Evolutionary conservation across 2,113 vertebrate species (phyloP), one percentile per base, ranked within the genome.

Genomic region (Heterotilapia buettikoferi): DNA sequence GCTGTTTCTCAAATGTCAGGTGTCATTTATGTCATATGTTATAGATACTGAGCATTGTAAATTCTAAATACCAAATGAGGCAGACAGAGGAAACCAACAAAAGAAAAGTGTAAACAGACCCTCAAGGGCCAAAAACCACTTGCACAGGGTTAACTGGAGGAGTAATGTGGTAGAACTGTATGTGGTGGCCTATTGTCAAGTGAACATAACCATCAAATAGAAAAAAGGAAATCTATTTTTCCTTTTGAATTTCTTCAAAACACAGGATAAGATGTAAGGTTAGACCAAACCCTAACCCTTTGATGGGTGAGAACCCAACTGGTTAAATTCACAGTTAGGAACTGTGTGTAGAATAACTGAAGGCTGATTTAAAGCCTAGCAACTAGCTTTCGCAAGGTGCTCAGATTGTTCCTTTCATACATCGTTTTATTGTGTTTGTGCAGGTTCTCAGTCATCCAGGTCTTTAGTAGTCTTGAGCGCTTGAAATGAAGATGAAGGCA

Each of bases 321-420:
- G 2, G 61, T 68, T 68, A 68, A 13, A 38, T 38, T 68, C 11
- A 29, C 24, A 57, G 54, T 26, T 57, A 54, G n/a, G n/a, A 54
- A 54, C 53, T 11, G n/a, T 54, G 53, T 24, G 52, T 53, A 13
- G 21, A 56, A 26, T 26, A 57, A 57, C 24, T 57, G 56, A 3
- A n/a, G 18, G 1, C 6, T 21, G 33, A 68, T 21, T 43, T 71
- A 24, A 43, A 0, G 36, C n/a, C 12, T 71, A 9, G 12, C 7
- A 43, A 6, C 12, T 40, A 71, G 12, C 38, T 71, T 71, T 0
- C 2, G 0, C n/a, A 71, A 21, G n/a, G 0, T 14, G 5, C 5
- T 43, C 11, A 3, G n/a, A n/a, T n/a, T n/a, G 31, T 71, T 40
- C 7, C 66, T 14, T 13, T 43, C 36, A 43, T 21, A 71, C n/a